Percentiles rank a stretch among this genome's conserved stretches.
These are phyloP conservation scores for Microctenopoma steveboyesi DNA, from an alignment of 2,797 vertebrate genomes.

Conservation along the genomic window DNA sequence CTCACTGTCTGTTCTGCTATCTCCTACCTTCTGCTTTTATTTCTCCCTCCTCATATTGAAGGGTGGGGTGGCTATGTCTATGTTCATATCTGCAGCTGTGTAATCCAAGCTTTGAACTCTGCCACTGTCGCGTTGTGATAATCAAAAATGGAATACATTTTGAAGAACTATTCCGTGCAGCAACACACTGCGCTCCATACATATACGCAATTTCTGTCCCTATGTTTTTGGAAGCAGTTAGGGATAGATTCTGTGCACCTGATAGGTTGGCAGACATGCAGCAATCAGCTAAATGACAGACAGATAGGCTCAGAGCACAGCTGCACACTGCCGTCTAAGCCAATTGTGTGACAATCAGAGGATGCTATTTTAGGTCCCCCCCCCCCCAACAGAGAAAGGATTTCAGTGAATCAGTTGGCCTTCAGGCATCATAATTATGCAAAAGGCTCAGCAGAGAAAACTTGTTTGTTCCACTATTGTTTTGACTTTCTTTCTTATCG, in stretches of 20 bases:
- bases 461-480: conserved; percentile 82
- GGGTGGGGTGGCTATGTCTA: conserved; percentile 46
- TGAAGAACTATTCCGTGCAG: conserved; percentile 55
- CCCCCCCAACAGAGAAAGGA: conserved; percentile 79
- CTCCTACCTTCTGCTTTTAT: conserved; percentile 33
- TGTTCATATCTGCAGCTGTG: conserved; percentile 70
- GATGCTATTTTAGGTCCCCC: conserved; percentile 84
- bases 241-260: conserved; percentile 71
- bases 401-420: conserved; percentile 85
- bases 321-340: conserved; percentile 83
- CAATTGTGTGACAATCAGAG: conserved; percentile 87
- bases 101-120: conserved; percentile 72
- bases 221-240: conserved; percentile 52
- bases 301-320: conserved; percentile 84
- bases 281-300: conserved; percentile 86
- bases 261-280: conserved; percentile 80
- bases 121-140: conserved; percentile 68
- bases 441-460: conserved; percentile 79
- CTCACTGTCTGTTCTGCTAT: conserved; percentile 49
- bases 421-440: conserved; percentile 85
- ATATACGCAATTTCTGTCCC: conserved; percentile 56
- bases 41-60: conserved; percentile 38
- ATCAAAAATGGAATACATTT: conserved; percentile 73
- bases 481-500: conserved; percentile 76
- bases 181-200: conserved; percentile 37